Evolutionary conservation across 2,888 invertebrate species (phyloP).

Genomic region (Agriopis leucophaearia): DNA sequence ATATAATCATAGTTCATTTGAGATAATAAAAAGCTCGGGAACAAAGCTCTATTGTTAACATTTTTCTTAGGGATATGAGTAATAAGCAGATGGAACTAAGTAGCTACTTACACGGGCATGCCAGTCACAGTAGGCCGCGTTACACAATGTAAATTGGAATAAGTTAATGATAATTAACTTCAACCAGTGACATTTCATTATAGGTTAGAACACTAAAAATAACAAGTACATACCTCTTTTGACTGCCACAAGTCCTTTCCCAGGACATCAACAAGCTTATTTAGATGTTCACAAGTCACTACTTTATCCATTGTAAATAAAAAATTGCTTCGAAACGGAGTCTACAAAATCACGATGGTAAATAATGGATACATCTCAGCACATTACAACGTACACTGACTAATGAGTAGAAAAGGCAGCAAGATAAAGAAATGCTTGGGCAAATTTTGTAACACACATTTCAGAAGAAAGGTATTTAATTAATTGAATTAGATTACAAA

Average conservation of each 20-base stretch:
- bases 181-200: conserved; percentile 61
- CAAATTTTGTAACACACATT: conserved; percentile 68
- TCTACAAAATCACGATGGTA: conserved; percentile 60
- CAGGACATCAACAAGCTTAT: conserved; percentile 73
- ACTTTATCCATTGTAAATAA: conserved; percentile 77
- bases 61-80: conserved; percentile 14
- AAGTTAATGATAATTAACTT: conserved; percentile 68
- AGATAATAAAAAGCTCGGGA: neutral
- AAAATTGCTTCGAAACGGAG: conserved; percentile 64
- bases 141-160: conserved; percentile 70
- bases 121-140: conserved; percentile 40
- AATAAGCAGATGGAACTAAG: conserved; percentile 21
- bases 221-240: conserved; percentile 70
- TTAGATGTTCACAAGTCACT: conserved; percentile 82
- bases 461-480: conserved; percentile 57
- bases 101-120: conserved; percentile 28
- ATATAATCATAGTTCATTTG: neutral
- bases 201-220: conserved; percentile 71
- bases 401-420: conserved; percentile 51
- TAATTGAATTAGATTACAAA: conserved; percentile 81
- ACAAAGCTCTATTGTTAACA: conserved; percentile 25
- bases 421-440: conserved; percentile 50
- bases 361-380: conserved; percentile 56
- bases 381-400: conserved; percentile 56
- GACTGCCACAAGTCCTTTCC: conserved; percentile 79